Evolutionary conservation across 53 echinoderm and acorn worm genomes (phyloP).

Genomic region (Echinarachnius parma): DNA sequence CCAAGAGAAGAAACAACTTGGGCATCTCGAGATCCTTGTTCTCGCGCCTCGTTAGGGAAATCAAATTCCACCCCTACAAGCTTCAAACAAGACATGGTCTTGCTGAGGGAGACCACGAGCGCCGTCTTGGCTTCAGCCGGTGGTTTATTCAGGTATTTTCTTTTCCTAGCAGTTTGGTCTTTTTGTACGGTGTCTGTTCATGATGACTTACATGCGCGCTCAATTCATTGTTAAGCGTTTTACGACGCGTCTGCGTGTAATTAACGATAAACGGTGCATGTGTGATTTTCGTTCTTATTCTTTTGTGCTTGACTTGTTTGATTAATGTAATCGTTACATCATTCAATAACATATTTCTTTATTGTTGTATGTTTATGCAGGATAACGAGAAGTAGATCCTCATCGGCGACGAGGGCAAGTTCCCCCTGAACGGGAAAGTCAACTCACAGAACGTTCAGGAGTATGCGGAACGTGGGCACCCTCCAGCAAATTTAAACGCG

Average conservation of each 20-base stretch:
- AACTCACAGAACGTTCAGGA: background rate
- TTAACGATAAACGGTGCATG: too few species aligned
- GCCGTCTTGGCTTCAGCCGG: background rate
- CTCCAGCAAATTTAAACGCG: background rate
- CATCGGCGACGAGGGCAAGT: background rate
- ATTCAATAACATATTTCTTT: too few species aligned
- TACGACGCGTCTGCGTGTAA: too few species aligned
- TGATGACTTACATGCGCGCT: too few species aligned
- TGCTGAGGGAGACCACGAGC: background rate
- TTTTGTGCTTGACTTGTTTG: too few species aligned
- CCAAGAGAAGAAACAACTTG: background rate
- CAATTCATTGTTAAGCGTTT: too few species aligned
- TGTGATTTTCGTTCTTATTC: too few species aligned
- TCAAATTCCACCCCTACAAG: background rate
- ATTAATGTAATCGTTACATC: too few species aligned
- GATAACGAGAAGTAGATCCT: background rate
- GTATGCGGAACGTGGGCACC: background rate
- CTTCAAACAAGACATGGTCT: background rate
- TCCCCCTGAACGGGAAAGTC: background rate
- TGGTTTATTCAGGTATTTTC: background rate
- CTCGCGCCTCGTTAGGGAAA: background rate
- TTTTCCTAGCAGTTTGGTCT: too few species aligned
- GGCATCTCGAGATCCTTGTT: background rate
- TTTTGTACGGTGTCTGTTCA: too few species aligned
- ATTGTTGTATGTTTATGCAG: too few species aligned